Percentiles rank a stretch among this genome's conserved stretches.
Conservation (phyloP, 1,140 invertebrate species). For the Euura saliciscinereae region DNA sequence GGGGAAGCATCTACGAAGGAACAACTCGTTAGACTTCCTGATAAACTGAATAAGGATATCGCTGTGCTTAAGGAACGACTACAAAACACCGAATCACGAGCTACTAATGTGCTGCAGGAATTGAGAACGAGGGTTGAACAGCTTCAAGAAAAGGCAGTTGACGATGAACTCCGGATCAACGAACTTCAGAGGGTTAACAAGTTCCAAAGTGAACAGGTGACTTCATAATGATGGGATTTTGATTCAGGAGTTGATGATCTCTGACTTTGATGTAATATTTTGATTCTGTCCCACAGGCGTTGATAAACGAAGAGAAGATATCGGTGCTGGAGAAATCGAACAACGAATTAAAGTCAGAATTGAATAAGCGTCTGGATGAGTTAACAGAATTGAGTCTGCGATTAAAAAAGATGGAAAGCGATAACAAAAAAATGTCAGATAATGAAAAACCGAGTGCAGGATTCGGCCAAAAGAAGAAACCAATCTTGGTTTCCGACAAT, state of each 20-base stretch:
- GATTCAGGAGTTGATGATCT: background rate
- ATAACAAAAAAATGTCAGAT: too few relatives aligned
- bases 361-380: background rate
- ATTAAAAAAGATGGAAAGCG: too few relatives aligned
- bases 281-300: background rate
- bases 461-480: background rate
- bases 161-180: background rate
- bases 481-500: too few relatives aligned
- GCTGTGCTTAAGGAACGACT: conserved; percentile 19
- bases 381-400: background rate
- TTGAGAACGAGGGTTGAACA: background rate
- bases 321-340: conserved; percentile 30
- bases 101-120: background rate
- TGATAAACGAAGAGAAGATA: conserved; percentile 16
- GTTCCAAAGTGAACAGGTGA: background rate
- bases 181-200: background rate
- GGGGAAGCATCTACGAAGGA: conserved; percentile 17
- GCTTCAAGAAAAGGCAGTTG: background rate
- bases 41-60: conserved; percentile 25
- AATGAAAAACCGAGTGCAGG: background rate
- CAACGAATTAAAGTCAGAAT: conserved; percentile 31
- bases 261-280: background rate
- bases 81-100: background rate
- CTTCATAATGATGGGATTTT: background rate
- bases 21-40: conserved; percentile 20